Conservation (phyloP, 2,113 vertebrate species). For the Elachura formosa region DNA sequence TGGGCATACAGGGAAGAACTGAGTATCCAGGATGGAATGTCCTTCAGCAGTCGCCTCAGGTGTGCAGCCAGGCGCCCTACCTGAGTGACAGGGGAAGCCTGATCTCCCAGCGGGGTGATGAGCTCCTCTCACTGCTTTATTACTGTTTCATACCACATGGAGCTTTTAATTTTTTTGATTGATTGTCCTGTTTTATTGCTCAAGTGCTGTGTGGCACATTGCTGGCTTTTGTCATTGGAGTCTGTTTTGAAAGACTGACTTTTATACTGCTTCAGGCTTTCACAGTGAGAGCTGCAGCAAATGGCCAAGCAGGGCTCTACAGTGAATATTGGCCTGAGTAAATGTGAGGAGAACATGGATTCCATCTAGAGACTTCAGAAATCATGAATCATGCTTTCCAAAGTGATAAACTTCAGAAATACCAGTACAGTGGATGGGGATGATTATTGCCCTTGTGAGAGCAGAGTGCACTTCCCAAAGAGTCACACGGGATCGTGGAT, state of each 20-base stretch:
- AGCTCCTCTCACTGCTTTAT: background rate
- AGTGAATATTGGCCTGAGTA: background rate
- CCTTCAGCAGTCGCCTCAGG: background rate
- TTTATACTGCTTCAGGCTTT: background rate
- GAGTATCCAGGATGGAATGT: background rate
- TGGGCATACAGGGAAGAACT: background rate
- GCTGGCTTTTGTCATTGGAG: constrained; percentile 47
- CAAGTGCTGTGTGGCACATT: constrained; percentile 27
- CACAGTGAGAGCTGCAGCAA: background rate
- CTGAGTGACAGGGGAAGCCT: background rate
- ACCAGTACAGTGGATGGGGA: background rate
- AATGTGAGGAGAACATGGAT: background rate
- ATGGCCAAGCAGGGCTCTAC: background rate
- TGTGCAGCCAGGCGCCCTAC: background rate
- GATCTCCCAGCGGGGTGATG: background rate
- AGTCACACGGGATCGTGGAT: background rate
- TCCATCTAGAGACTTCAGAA: background rate
- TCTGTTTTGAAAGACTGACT: constrained; percentile 52
- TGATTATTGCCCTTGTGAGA: background rate
- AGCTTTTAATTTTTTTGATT: constrained; percentile 40
- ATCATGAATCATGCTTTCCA: background rate
- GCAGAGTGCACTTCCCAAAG: background rate
- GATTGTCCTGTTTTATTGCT: constrained; percentile 36
- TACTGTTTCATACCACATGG: background rate
- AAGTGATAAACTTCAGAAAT: background rate